A percentile compares a stretch with the other conserved stretches of the same genome.
Evolutionary conservation across 2,113 vertebrate genomes (phyloP).

Genomic region (Ursus arctos): DNA sequence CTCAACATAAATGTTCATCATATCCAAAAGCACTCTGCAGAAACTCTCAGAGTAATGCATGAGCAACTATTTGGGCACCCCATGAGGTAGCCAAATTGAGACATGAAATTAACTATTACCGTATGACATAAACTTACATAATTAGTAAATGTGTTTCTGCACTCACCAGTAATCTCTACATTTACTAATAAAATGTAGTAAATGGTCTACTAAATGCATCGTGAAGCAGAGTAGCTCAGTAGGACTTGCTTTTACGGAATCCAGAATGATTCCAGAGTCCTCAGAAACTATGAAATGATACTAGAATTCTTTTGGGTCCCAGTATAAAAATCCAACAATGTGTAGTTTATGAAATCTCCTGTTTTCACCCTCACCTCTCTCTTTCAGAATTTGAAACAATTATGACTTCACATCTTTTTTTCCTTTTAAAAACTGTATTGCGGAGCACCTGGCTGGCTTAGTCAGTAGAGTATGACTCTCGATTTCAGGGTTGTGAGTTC

Average conservation of each 20-base stretch:
- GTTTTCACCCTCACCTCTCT: background rate
- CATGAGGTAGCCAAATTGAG: background rate
- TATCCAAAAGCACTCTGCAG: background rate
- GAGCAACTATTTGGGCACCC: background rate
- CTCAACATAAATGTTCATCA: background rate
- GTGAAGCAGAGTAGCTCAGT: background rate
- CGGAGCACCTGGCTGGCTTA: background rate
- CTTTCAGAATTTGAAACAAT: background rate
- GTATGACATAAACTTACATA: too few species aligned
- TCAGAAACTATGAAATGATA: background rate
- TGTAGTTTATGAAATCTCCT: background rate
- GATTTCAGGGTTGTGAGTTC: background rate
- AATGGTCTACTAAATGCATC: background rate
- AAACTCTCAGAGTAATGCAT: background rate
- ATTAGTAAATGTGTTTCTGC: background rate
- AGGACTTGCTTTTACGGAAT: background rate
- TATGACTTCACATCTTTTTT: background rate
- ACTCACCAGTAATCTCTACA: background rate
- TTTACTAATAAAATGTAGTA: background rate
- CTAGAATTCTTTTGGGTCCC: background rate
- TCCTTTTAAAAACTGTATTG: background rate
- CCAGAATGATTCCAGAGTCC: background rate
- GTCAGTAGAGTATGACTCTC: background rate
- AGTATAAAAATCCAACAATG: background rate
- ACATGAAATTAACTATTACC: background rate